These are phyloP conservation scores for Malaclemys terrapin DNA, from an alignment of 2,113 vertebrate genomes.

Conservation along the genomic window DNA sequence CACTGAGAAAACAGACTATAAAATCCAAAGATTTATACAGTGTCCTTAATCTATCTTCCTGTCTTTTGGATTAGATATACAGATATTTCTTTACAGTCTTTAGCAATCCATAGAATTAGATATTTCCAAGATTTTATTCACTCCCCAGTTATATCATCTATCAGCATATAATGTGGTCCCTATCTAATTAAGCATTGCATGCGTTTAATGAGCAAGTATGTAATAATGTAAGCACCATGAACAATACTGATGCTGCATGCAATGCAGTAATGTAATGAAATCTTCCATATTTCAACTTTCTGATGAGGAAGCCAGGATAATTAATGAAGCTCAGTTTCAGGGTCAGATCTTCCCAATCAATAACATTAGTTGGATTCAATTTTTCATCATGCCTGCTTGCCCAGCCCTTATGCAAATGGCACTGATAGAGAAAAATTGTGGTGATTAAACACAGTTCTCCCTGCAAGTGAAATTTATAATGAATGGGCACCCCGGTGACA, in stretches of 20 bases:
- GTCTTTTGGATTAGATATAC: background rate
- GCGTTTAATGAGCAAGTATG: constrained; percentile 1
- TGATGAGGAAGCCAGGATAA: constrained; percentile 49
- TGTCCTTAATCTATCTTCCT: background rate
- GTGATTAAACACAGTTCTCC: constrained; percentile 69
- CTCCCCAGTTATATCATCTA: background rate
- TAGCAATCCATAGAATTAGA: background rate
- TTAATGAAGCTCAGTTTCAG: constrained; percentile 59
- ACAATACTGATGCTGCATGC: background rate
- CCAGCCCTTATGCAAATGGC: constrained; percentile 54
- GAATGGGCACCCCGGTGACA: constrained; percentile 61
- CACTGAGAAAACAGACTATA: background rate
- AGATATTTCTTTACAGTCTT: background rate
- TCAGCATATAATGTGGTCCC: background rate
- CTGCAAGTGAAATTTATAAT: constrained; percentile 65
- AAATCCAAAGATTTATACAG: background rate
- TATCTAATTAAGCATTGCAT: constrained; percentile 1
- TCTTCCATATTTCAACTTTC: constrained; percentile 32
- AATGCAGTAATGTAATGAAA: constrained; percentile 25
- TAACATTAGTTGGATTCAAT: constrained; percentile 57
- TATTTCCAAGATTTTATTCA: background rate
- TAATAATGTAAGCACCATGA: constrained; percentile 35
- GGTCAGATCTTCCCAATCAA: constrained; percentile 68
- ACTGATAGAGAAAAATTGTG: constrained; percentile 63
- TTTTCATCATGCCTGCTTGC: constrained; percentile 64